Base-by-base conservation (phyloP, 2,113 vertebrate genomes). In the Tupaia tana region DNA sequence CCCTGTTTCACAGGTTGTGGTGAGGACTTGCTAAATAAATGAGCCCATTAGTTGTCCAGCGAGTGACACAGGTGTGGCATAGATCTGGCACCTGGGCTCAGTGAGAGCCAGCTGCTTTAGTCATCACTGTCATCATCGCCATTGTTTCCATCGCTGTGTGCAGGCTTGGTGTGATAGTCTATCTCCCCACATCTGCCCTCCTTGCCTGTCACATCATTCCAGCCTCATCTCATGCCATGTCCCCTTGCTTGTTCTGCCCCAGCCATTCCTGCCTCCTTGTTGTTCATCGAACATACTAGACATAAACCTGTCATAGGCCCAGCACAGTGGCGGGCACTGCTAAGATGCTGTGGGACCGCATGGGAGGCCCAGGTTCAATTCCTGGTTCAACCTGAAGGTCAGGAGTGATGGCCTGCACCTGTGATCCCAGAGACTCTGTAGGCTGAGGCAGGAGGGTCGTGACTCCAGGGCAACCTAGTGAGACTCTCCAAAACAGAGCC, bases 151-250 rank as follows among this genome's bases (percentile, higher is more conserved):
- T 12, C 70, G 1, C 25, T 4, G 7, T 52, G 1, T n/a, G 54
- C 66, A 29, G 58, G 56, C 61, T 73, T 34, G 27, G 20, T 16
- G 70, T 63, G 4, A 6, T 27, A 67, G 59, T 69, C 34, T 58
- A 2, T 29, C 63, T 89, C 19, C n/a, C 64, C 12, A 20, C 27
- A 29, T 52, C 52, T 69, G 70, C 22, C 80, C n/a, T 63, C 43
- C 69, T 27, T 8, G 0, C 34, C 11, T 31, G 20, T 58, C 29
- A 7, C 20, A 4, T 61, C 19, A 0, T 69, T 71, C 13, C 13
- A 3, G 3, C 25, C 56, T 86, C 24, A 6, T 34, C 54, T 81
- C 18, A 2, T 9, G 3, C 16, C 0, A 0, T 25, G 12, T 16
- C n/a, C 67, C 24, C 25, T n/a, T 31, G 27, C 24, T 70, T 9